Conservation (phyloP, 2,888 invertebrate genomes). For the Synanthedon tipuliformis region DNA sequence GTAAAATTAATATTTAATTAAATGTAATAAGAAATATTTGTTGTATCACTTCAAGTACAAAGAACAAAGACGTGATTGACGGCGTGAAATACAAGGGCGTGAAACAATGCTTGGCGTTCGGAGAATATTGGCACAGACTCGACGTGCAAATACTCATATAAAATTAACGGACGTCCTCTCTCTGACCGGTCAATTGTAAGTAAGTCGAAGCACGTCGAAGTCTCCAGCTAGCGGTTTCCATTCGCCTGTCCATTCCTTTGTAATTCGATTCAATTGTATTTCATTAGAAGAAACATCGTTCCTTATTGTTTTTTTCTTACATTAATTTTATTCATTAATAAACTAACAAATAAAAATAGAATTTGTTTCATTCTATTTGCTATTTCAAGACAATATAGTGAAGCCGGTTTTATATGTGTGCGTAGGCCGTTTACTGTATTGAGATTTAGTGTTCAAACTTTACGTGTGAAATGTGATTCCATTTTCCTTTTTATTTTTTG, state of each 20-base stretch:
- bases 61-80: conserved; percentile 27
- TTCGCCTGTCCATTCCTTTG: background rate
- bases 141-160: background rate
- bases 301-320: background rate
- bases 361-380: too few relatives aligned
- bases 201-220: too few relatives aligned
- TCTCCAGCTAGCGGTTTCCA: conserved; percentile 3
- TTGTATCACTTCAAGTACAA: conserved; percentile 20
- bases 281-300: background rate
- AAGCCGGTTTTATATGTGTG: too few relatives aligned
- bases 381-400: too few relatives aligned
- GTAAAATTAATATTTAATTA: background rate
- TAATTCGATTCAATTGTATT: background rate
- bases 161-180: background rate
- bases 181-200: background rate
- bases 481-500: too few relatives aligned
- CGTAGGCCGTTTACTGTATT: too few relatives aligned
- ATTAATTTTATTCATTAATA: too few relatives aligned
- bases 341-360: too few relatives aligned
- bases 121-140: background rate
- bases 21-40: background rate
- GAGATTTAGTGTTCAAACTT: too few relatives aligned
- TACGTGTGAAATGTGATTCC: too few relatives aligned
- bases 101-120: conserved; percentile 6
- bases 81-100: conserved; percentile 13